phyloP scores from a whole-genome alignment of 2,113 vertebrate genomes.

The Herpailurus yagouaroundi region DNA sequence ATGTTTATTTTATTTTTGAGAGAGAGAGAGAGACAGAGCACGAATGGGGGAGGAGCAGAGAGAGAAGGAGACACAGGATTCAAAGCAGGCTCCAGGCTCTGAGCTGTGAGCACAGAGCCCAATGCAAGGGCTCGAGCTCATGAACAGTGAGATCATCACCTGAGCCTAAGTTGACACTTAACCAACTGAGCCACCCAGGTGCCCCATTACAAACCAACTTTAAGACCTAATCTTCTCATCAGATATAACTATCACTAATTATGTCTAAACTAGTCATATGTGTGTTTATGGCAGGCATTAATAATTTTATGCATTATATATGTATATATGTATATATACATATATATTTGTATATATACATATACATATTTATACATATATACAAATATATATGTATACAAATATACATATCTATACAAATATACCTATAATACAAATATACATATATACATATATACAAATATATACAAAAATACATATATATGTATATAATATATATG shows the following conservation, averaged over 20 bases:
- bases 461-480: not conserved
- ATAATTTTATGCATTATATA: not conserved
- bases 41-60: too few relatives aligned
- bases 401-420: not conserved
- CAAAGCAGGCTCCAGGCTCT: too few relatives aligned
- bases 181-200: too few relatives aligned
- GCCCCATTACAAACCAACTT: not conserved
- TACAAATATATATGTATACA: not conserved
- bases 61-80: too few relatives aligned
- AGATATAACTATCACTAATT: not conserved
- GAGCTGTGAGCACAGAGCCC: too few relatives aligned
- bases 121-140: too few relatives aligned
- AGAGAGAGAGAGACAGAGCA: too few relatives aligned
- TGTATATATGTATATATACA: not conserved
- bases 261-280: not conserved
- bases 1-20: too few relatives aligned
- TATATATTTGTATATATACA: too few relatives aligned
- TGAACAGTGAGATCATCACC: too few relatives aligned
- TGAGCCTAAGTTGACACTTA: too few relatives aligned
- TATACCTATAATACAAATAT: not conserved
- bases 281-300: slow-evolving; percentile 6
- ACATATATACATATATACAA: not conserved
- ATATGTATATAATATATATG: not conserved
- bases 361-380: not conserved
- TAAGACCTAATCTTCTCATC: not conserved